phyloP scores from a whole-genome alignment of 2,888 invertebrate species.

The Selenia dentaria region DNA sequence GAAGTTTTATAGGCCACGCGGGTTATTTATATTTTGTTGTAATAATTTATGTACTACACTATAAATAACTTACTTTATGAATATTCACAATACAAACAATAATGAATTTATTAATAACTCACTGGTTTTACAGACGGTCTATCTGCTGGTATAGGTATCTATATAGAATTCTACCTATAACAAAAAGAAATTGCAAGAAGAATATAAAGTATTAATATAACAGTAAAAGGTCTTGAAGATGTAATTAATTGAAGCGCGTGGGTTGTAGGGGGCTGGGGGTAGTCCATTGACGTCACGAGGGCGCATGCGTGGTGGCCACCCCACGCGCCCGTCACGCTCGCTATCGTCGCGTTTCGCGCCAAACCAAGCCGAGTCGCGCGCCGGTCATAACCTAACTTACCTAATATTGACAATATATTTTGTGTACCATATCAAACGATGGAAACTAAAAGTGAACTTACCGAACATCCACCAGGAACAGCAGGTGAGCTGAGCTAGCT shows the following conservation, averaged over 20 bases:
- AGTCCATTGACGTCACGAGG: slow-evolving; percentile 63
- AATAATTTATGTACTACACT: no score
- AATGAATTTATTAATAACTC: no score
- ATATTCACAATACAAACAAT: no score
- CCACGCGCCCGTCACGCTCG: slow-evolving; percentile 55
- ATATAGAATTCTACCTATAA: no score
- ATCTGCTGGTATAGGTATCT: no score
- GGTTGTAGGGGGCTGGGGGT: slow-evolving; percentile 48
- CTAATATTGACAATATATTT: slow-evolving; percentile 30
- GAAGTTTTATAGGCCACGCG: no score
- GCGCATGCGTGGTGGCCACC: slow-evolving; percentile 69
- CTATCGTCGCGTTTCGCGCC: slow-evolving; percentile 66
- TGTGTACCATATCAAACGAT: slow-evolving; percentile 42
- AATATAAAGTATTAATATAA: not conserved
- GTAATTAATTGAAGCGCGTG: slow-evolving; percentile 36
- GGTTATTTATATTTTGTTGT: no score
- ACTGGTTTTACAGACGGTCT: no score
- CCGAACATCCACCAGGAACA: slow-evolving; percentile 42
- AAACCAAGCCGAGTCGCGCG: slow-evolving; percentile 67
- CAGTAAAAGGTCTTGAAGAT: slow-evolving; percentile 23
- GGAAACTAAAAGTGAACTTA: slow-evolving; percentile 53
- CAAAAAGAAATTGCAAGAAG: no score
- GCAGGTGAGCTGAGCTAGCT: slow-evolving; percentile 59
- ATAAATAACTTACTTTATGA: no score
- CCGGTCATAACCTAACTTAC: slow-evolving; percentile 65